Percentiles rank a stretch among this genome's conserved stretches.
Conservation (phyloP, 2,888 invertebrate genomes). For the Aleiodes testaceus region DNA sequence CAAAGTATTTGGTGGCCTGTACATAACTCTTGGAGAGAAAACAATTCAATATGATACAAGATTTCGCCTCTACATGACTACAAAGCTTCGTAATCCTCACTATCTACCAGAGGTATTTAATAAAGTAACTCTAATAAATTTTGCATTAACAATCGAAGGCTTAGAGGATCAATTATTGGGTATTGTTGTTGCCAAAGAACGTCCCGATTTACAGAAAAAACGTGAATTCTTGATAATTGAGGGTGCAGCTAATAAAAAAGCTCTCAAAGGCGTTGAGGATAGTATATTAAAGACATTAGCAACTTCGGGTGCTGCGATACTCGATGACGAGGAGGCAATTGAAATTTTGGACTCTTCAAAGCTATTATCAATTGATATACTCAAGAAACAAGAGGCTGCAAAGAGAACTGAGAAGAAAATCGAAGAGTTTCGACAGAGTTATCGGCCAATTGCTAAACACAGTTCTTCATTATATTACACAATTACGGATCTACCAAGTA, state of each 20-base stretch:
- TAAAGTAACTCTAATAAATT: conserved; percentile 88
- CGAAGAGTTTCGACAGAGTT: conserved; percentile 83
- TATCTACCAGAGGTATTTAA: conserved; percentile 89
- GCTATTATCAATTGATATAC: conserved; percentile 85
- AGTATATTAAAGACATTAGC: conserved; percentile 89
- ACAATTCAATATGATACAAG: conserved; percentile 83
- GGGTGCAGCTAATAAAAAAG: conserved; percentile 85
- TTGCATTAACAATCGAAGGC: conserved; percentile 87
- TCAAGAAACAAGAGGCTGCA: conserved; percentile 85
- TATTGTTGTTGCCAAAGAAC: conserved; percentile 88
- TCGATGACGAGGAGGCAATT: conserved; percentile 93
- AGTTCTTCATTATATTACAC: conserved; percentile 88
- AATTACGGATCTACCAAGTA: conserved; percentile 86
- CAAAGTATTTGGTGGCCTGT: conserved; percentile 82
- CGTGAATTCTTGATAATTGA: conserved; percentile 85
- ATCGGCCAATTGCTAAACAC: conserved; percentile 85
- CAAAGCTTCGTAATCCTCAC: conserved; percentile 88
- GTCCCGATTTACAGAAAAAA: conserved; percentile 88
- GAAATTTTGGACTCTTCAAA: conserved; percentile 91
- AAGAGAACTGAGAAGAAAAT: conserved; percentile 85
- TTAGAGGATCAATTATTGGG: conserved; percentile 88
- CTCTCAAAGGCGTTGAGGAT: conserved; percentile 88
- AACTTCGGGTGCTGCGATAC: conserved; percentile 88
- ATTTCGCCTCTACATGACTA: conserved; percentile 87
- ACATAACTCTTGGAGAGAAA: conserved; percentile 85